These are phyloP conservation scores for Apis mellifera DNA, from an alignment of 1,140 invertebrate genomes.

Conservation along the genomic window Amel_HAv3.1 CM009933.2:10276501-10277000, in stretches of 20 bases:
- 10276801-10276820: slow-evolving; percentile 15
- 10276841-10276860: slow-evolving; percentile 53
- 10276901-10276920: slow-evolving; percentile 90
- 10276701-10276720: slow-evolving; percentile 87
- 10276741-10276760: slow-evolving; percentile 81
- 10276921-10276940: slow-evolving; percentile 89
- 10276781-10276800: slow-evolving; percentile 23
- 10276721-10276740: slow-evolving; percentile 86
- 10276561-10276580: too few species aligned
- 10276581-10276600: not conserved
- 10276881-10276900: slow-evolving; percentile 81
- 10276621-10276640: slow-evolving; percentile 92
- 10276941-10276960: slow-evolving; percentile 89
- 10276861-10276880: slow-evolving; percentile 33
- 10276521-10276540: too few species aligned
- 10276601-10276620: slow-evolving; percentile 30
- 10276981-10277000: slow-evolving; percentile 88
- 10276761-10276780: slow-evolving; percentile 36
- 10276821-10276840: slow-evolving; percentile 46
- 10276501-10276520: too few species aligned
- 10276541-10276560: too few species aligned
- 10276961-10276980: slow-evolving; percentile 85
- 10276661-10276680: slow-evolving; percentile 89
- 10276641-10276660: slow-evolving; percentile 91
- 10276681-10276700: slow-evolving; percentile 86